Evolutionary conservation across 2,797 vertebrate species (phyloP).

Genomic region (Anniella stebbinsi): DNA sequence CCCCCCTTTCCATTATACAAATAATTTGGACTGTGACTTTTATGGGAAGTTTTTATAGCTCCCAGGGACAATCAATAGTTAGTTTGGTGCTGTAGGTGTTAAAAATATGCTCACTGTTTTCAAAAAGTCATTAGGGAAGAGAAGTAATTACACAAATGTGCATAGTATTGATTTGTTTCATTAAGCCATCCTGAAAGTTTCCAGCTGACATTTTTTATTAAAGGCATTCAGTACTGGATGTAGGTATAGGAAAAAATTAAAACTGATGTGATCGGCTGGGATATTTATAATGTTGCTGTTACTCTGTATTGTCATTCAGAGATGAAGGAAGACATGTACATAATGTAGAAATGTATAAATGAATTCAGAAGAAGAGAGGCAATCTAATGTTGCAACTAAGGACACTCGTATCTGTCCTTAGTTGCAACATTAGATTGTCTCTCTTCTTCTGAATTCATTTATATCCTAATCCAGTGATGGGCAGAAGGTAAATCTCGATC

Average conservation of each 20-base stretch:
- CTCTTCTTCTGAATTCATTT: not conserved
- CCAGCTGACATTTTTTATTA: not conserved
- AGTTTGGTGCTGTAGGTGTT: not conserved
- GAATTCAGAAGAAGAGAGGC: too few relatives aligned
- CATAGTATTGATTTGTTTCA: not conserved
- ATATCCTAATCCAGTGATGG: not conserved
- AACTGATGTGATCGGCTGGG: not conserved
- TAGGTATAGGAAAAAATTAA: not conserved
- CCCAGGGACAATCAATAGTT: not conserved
- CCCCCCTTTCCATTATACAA: not conserved
- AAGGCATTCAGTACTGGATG: not conserved
- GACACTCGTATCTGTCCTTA: not conserved
- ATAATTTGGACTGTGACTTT: not conserved
- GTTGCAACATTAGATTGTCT: not conserved
- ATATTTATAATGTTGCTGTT: not conserved
- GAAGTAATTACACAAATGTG: not conserved
- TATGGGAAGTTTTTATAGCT: not conserved
- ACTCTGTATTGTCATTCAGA: not conserved
- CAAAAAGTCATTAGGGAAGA: not conserved
- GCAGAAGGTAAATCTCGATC: not conserved
- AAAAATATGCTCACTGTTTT: constrained; percentile 9
- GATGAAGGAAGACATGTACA: not conserved
- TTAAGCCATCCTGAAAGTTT: not conserved
- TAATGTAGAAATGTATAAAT: too few relatives aligned
- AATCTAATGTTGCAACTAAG: too few relatives aligned